Evolutionary conservation across 2,797 vertebrate genomes (phyloP).

Genomic region (Acrossocheilus fasciatus): DNA sequence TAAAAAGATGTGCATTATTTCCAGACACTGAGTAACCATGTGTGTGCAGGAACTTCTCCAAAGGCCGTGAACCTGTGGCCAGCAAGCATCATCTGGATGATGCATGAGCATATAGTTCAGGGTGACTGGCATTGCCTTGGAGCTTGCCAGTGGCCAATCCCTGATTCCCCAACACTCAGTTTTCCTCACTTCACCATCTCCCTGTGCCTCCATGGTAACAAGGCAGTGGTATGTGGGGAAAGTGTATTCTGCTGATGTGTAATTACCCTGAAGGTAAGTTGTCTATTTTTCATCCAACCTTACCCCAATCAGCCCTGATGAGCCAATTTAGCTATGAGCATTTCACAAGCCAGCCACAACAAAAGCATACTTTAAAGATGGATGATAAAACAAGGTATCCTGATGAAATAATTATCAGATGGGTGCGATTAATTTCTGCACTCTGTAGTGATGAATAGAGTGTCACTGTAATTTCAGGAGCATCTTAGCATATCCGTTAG

Average conservation of each 20-base stretch:
- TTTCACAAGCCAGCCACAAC: conserved; percentile 51
- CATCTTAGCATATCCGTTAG: conserved; percentile 65
- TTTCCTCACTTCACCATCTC: conserved; percentile 59
- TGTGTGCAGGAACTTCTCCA: conserved; percentile 14
- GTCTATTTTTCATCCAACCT: conserved; percentile 53
- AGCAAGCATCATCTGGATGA: conserved; percentile 63
- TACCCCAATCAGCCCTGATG: conserved; percentile 59
- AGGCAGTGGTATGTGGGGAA: conserved; percentile 12
- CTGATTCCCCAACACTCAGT: conserved; percentile 59
- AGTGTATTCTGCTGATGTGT: conserved; percentile 42
- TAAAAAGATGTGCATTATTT: neutral
- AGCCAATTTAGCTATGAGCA: conserved; percentile 58
- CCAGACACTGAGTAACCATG: neutral
- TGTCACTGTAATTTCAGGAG: conserved; percentile 69
- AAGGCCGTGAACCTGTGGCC: neutral
- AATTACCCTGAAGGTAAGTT: conserved; percentile 58
- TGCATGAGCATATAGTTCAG: conserved; percentile 61
- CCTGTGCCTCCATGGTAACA: conserved; percentile 43
- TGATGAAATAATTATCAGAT: conserved; percentile 74
- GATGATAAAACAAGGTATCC: conserved; percentile 60
- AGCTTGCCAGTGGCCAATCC: conserved; percentile 71
- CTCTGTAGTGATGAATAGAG: conserved; percentile 66
- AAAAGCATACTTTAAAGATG: conserved; percentile 62
- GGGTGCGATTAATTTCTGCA: conserved; percentile 70
- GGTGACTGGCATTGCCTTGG: conserved; percentile 73